phyloP scores from a whole-genome alignment of 2,888 invertebrate genomes.

The Mesorhabditis belari region DNA sequence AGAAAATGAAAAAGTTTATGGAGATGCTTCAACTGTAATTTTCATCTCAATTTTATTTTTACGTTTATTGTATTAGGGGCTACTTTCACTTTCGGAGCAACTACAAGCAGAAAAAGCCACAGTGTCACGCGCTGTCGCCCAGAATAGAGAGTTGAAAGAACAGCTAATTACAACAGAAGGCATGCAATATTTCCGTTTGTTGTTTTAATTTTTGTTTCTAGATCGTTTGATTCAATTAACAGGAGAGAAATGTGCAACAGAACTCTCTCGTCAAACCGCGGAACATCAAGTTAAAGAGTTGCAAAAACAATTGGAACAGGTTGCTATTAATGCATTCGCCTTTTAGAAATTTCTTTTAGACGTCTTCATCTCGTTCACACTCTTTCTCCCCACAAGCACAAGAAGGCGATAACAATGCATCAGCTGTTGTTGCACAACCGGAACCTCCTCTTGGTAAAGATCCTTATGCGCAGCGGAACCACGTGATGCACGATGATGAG shows the following conservation, averaged over 20 bases:
- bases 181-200: no score
- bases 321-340: no score
- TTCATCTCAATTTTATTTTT: no score
- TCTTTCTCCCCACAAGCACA: not conserved
- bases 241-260: constrained; percentile 23
- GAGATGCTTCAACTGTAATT: not conserved
- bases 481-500: no score
- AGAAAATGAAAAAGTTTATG: not conserved
- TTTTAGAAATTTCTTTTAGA: no score
- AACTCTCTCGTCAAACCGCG: constrained; percentile 26
- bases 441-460: no score
- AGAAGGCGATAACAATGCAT: not conserved
- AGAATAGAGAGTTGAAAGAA: constrained; percentile 81
- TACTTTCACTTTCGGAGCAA: constrained; percentile 63
- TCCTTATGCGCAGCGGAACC: no score
- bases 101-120: constrained; percentile 90
- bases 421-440: not conserved
- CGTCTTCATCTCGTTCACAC: not conserved
- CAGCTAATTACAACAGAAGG: constrained; percentile 58
- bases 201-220: no score
- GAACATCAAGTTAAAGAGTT: constrained; percentile 26
- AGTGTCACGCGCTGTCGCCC: constrained; percentile 80
- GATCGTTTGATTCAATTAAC: constrained; percentile 17
- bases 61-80: no score
- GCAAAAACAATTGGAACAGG: constrained; percentile 13